Evolutionary conservation across 2,113 vertebrate species (phyloP).

Genomic region (Morone chrysops): DNA sequence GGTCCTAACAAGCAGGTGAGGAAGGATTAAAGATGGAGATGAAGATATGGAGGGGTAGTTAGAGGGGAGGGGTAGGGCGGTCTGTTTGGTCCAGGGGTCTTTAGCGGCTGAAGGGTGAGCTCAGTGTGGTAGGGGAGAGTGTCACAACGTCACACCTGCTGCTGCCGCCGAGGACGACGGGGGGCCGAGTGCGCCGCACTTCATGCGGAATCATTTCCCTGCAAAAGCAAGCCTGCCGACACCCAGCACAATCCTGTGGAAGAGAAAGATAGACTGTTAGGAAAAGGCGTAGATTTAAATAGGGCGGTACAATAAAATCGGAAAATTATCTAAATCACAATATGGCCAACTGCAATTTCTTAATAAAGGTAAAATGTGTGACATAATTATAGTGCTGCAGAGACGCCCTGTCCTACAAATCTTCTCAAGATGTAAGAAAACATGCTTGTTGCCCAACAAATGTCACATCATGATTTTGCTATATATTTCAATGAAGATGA

Average conservation of each 20-base stretch:
- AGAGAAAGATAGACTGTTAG: slow-evolving; percentile 31
- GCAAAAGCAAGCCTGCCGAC: slow-evolving; percentile 85
- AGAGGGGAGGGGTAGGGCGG: slow-evolving; percentile 37
- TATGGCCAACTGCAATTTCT: too few species aligned
- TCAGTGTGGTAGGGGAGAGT: slow-evolving; percentile 60
- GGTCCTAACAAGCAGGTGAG: slow-evolving; percentile 34
- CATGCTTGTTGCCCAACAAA: too few species aligned
- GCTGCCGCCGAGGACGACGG: slow-evolving; percentile 83
- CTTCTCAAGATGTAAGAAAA: too few species aligned
- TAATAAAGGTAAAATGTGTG: too few species aligned
- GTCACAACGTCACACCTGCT: slow-evolving; percentile 93
- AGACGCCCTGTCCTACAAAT: too few species aligned
- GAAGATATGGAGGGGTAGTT: slow-evolving; percentile 53
- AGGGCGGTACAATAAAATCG: too few species aligned
- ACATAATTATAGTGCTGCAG: too few species aligned
- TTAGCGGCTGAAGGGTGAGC: slow-evolving; percentile 68
- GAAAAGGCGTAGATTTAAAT: background rate
- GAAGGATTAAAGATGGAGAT: slow-evolving; percentile 60
- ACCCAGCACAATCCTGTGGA: slow-evolving; percentile 79
- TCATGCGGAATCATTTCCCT: slow-evolving; percentile 99
- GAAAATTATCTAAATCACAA: too few species aligned
- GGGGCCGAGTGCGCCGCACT: slow-evolving; percentile 89
- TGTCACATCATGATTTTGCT: too few species aligned
- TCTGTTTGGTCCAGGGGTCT: slow-evolving; percentile 60
- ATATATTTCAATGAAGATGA: too few species aligned